Conservation (phyloP, 1,140 invertebrate species). For the Elymnias hypermnestra region DNA sequence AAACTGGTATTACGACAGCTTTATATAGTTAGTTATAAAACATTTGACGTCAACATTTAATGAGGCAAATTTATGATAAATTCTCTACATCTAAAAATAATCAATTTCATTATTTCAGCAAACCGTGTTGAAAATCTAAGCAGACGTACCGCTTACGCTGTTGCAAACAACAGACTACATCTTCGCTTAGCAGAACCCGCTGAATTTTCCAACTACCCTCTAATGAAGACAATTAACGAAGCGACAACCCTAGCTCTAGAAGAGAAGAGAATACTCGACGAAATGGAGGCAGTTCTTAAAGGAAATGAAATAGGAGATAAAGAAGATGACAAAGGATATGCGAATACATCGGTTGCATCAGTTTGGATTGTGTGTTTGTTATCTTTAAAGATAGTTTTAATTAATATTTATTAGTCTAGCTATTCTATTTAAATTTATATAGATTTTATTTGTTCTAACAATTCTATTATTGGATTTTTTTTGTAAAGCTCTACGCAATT, state of each 20-base stretch:
- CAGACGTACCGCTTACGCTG: constrained; percentile 42
- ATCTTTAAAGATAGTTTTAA: too few species aligned
- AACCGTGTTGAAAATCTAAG: constrained; percentile 35
- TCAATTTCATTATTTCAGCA: constrained; percentile 28
- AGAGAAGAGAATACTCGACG: constrained; percentile 72
- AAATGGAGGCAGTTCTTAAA: constrained; percentile 48
- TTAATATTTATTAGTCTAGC: too few species aligned
- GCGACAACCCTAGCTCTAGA: constrained; percentile 75
- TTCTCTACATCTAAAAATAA: too few species aligned
- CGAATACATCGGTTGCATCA: not conserved
- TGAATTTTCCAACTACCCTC: constrained; percentile 73
- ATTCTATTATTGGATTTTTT: too few species aligned
- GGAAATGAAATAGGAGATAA: constrained; percentile 46
- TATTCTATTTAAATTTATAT: too few species aligned
- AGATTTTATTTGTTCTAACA: too few species aligned
- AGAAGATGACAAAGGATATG: constrained; percentile 17
- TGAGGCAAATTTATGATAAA: too few species aligned
- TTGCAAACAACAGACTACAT: constrained; percentile 44
- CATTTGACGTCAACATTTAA: too few species aligned
- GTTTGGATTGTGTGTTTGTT: not conserved
- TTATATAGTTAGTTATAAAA: too few species aligned
- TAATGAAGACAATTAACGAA: constrained; percentile 81
- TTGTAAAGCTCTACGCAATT: too few species aligned
- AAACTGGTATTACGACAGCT: too few species aligned
- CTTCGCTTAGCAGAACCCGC: constrained; percentile 56